Conservation (phyloP, 2,888 invertebrate genomes). For the Molorchus minor region DNA sequence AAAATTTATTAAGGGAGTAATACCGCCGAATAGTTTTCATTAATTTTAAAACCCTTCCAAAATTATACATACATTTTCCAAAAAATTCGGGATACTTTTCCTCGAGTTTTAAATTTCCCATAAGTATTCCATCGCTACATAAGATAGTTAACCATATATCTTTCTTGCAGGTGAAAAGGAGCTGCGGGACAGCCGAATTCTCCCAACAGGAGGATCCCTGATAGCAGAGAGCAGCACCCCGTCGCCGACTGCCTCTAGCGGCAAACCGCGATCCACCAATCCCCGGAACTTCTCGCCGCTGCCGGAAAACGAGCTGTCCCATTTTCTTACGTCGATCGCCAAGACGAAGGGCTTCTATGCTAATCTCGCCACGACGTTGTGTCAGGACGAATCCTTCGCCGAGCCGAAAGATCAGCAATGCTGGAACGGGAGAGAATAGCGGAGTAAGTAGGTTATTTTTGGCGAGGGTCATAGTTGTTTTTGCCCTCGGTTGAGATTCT, state of each 20-base stretch:
- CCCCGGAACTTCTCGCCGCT: conserved; percentile 68
- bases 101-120: no score
- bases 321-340: conserved; percentile 72
- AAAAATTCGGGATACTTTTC: no score
- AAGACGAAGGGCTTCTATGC: conserved; percentile 85
- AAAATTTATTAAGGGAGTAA: no score
- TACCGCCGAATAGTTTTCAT: no score
- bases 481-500: no score
- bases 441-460: conserved; percentile 70
- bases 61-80: no score
- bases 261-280: conserved; percentile 56
- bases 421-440: conserved; percentile 85
- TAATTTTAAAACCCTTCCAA: no score
- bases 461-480: no score
- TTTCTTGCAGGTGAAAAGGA: conserved; percentile 65
- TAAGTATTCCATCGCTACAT: no score
- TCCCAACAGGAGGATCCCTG: conserved; percentile 51
- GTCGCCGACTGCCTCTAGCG: conserved; percentile 52
- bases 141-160: no score
- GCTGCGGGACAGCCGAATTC: conserved; percentile 63
- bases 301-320: conserved; percentile 71
- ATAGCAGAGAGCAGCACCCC: conserved; percentile 46
- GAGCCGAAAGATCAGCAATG: conserved; percentile 74
- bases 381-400: conserved; percentile 76
- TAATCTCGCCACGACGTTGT: conserved; percentile 81